Conservation (phyloP, 2,113 vertebrate species). For the Megaleporinus macrocephalus region DNA sequence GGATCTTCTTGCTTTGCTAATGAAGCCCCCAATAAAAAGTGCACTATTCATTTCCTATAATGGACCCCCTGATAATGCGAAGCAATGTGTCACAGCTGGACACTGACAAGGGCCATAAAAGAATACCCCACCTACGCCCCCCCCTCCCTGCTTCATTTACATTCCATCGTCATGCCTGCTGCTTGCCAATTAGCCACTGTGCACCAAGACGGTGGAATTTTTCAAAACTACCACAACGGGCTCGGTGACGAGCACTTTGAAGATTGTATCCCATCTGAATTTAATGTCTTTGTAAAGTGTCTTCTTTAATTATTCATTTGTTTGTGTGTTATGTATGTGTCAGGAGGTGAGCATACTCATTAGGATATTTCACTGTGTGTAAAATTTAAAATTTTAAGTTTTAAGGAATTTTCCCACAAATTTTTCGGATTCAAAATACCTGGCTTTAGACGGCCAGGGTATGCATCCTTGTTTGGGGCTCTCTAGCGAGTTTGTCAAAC, state of each 20-base stretch:
- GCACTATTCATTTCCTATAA: slow-evolving; percentile 55
- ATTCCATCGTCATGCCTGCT: slow-evolving; percentile 65
- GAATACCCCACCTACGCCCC: background rate
- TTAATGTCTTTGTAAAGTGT: background rate
- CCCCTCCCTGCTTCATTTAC: slow-evolving; percentile 58
- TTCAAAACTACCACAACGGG: background rate
- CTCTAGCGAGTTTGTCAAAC: too few relatives aligned
- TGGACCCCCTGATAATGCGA: slow-evolving; percentile 52
- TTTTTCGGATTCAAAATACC: too few relatives aligned
- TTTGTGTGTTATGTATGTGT: background rate
- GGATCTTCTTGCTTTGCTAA: slow-evolving; percentile 49
- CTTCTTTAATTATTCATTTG: background rate
- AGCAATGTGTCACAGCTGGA: slow-evolving; percentile 53
- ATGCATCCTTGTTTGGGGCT: too few relatives aligned
- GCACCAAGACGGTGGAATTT: slow-evolving; percentile 13
- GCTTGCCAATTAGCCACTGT: slow-evolving; percentile 49
- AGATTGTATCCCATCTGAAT: background rate
- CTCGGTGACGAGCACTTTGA: background rate
- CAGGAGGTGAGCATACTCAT: background rate
- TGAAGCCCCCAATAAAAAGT: slow-evolving; percentile 51
- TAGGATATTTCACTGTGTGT: background rate
- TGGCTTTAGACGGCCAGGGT: too few relatives aligned
- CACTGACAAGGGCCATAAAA: slow-evolving; percentile 47
- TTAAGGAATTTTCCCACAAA: too few relatives aligned
- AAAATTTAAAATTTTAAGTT: background rate